Evolutionary conservation across 2,113 vertebrate genomes (phyloP).

Genomic region (Toxotes chatareus): DNA sequence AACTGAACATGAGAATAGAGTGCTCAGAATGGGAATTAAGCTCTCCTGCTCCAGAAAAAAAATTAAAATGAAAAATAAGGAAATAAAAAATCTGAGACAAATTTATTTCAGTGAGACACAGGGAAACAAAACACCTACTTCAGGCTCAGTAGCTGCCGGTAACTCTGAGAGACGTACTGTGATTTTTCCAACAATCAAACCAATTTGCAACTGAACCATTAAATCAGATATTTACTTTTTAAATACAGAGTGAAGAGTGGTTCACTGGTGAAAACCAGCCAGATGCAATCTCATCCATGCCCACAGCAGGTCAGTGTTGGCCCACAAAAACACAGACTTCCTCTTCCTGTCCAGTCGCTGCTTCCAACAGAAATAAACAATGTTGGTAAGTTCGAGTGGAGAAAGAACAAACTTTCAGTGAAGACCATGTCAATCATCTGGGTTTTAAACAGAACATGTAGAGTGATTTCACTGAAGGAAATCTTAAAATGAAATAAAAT

Average conservation of each 20-base stretch:
- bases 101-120: no score
- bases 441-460: no score
- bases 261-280: not conserved
- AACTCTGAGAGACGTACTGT: no score
- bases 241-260: not conserved
- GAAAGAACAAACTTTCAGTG: no score
- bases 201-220: no score
- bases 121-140: no score
- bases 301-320: constrained; percentile 42
- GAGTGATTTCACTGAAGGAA: no score
- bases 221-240: not conserved
- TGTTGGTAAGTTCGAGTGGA: not conserved
- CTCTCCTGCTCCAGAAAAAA: no score
- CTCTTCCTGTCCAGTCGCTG: not conserved
- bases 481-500: no score
- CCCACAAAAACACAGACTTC: not conserved
- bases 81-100: not conserved
- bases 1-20: not conserved
- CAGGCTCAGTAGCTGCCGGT: no score
- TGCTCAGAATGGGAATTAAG: no score
- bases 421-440: not conserved
- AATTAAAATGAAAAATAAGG: not conserved
- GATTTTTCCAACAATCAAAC: no score
- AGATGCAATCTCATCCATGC: not conserved
- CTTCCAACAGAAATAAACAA: not conserved